phyloP scores from a whole-genome alignment of 2,888 invertebrate genomes.

The Amphipyra tragopoginis region DNA sequence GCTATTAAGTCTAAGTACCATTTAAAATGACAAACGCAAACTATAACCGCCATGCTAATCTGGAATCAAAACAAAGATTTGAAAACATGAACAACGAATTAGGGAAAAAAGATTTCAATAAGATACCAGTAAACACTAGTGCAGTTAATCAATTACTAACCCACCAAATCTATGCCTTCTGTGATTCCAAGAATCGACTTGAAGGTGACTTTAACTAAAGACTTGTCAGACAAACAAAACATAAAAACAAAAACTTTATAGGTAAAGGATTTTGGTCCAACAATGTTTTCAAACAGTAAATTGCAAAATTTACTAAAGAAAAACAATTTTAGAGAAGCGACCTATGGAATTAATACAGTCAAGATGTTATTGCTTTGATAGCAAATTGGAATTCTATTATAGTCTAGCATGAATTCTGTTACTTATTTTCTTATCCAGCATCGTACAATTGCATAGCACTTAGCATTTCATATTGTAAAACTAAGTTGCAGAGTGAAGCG shows the following conservation, averaged over 20 bases:
- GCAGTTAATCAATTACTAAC: no score
- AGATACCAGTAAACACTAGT: neutral
- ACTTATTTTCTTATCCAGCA: slow-evolving; percentile 57
- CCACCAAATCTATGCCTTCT: no score
- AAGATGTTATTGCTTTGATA: slow-evolving; percentile 56
- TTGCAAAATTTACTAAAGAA: slow-evolving; percentile 15
- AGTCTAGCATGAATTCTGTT: slow-evolving; percentile 54
- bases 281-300: slow-evolving; percentile 16
- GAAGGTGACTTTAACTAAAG: no score
- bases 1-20: slow-evolving; percentile 37
- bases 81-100: neutral
- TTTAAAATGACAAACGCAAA: slow-evolving; percentile 18
- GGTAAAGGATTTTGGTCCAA: neutral
- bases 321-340: slow-evolving; percentile 38
- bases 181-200: no score
- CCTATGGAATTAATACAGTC: slow-evolving; percentile 51
- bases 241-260: no score
- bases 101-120: neutral
- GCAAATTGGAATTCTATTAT: slow-evolving; percentile 61
- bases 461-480: slow-evolving; percentile 50
- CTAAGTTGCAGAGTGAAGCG: slow-evolving; percentile 37
- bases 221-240: neutral
- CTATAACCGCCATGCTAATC: slow-evolving; percentile 6
- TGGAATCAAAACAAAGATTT: neutral
- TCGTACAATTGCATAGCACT: slow-evolving; percentile 54